These are phyloP conservation scores for Laspeyria flexula DNA, from an alignment of 2,888 invertebrate species.

Conservation along the genomic window DNA sequence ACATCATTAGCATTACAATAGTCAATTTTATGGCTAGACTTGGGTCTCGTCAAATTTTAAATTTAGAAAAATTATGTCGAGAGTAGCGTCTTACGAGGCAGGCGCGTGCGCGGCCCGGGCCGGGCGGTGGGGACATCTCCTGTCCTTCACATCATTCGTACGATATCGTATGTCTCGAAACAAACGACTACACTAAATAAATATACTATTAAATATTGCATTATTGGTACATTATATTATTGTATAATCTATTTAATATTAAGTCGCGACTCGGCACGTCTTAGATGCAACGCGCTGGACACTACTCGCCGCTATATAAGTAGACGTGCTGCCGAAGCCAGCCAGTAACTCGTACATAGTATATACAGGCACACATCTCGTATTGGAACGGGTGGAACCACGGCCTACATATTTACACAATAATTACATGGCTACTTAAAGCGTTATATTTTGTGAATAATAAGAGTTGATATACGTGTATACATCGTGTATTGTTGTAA, in stretches of 20 bases:
- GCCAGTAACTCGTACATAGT: background rate
- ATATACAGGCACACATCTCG: background rate
- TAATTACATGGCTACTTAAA: slow-evolving; percentile 49
- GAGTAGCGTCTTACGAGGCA: slow-evolving; percentile 6
- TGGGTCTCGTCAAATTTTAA: slow-evolving; percentile 10
- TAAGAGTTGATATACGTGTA: slow-evolving; percentile 22
- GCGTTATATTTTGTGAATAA: slow-evolving; percentile 54
- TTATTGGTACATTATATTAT: slow-evolving; percentile 22
- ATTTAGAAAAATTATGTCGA: slow-evolving; percentile 4
- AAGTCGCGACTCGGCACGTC: background rate
- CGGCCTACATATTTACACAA: slow-evolving; percentile 33
- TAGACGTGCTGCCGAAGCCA: too few species aligned
- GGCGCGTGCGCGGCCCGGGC: slow-evolving; percentile 3
- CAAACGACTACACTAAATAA: slow-evolving; percentile 33
- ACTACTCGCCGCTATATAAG: background rate
- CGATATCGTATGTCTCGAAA: background rate
- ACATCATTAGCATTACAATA: slow-evolving; percentile 3
- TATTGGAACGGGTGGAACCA: slow-evolving; percentile 7
- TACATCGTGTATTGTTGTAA: slow-evolving; percentile 24
- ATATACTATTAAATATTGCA: slow-evolving; percentile 41
- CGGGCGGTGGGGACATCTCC: background rate
- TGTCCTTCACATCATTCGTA: background rate
- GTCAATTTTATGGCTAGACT: slow-evolving; percentile 12
- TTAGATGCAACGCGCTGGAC: background rate
- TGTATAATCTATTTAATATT: slow-evolving; percentile 13